phyloP scores from a whole-genome alignment of 2,113 vertebrate species.

The Onychostoma macrolepis region DNA sequence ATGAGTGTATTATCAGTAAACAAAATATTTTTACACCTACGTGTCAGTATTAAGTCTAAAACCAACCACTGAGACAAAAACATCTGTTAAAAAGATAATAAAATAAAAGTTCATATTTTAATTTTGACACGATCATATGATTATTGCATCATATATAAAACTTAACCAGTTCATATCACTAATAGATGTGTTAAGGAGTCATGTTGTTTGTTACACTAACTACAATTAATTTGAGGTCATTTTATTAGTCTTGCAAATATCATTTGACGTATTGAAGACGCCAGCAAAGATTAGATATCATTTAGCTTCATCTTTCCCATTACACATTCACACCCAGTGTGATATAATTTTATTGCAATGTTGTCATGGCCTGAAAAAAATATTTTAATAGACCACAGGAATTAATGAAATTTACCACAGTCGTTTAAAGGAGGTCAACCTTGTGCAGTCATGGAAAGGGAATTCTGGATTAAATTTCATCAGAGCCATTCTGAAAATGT shows the following conservation, averaged over 20 bases:
- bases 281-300: background rate
- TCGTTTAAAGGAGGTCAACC: background rate
- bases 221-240: background rate
- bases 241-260: slow-evolving; percentile 5
- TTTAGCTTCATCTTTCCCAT: background rate
- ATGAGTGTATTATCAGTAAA: background rate
- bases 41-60: background rate
- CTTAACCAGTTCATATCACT: background rate
- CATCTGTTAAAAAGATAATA: background rate
- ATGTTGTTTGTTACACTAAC: background rate
- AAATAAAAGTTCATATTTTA: background rate
- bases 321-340: background rate
- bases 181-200: background rate
- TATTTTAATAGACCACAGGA: background rate
- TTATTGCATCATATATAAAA: background rate
- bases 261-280: background rate
- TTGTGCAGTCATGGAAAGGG: background rate
- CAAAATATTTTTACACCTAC: background rate
- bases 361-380: background rate
- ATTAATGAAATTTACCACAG: background rate
- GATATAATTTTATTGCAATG: background rate
- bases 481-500: background rate
- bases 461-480: background rate
- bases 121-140: background rate
- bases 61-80: background rate